Conservation (phyloP, 1,140 invertebrate genomes). For the Lethocerus indicus region DNA sequence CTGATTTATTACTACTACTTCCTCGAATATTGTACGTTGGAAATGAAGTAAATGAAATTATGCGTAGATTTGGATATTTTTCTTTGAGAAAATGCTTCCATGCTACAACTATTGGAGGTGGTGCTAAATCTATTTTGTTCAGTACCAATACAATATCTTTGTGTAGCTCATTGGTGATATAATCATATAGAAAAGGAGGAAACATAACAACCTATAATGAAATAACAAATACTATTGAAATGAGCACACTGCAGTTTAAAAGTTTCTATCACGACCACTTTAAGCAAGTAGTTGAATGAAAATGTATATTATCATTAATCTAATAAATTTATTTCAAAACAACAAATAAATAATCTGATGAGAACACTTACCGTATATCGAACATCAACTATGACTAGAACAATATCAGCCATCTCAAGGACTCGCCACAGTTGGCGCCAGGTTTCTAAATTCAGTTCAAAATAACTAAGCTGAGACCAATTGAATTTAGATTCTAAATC, state of each 20-base stretch:
- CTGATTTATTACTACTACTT: slow-evolving; percentile 28
- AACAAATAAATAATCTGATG: not conserved
- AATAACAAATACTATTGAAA: not conserved
- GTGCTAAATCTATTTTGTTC: slow-evolving; percentile 85
- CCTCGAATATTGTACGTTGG: slow-evolving; percentile 53
- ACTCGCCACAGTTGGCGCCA: slow-evolving; percentile 89
- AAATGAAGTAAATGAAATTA: slow-evolving; percentile 72
- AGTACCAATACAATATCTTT: slow-evolving; percentile 76
- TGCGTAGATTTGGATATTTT: slow-evolving; percentile 53
- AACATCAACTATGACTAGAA: slow-evolving; percentile 72
- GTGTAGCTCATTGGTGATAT: slow-evolving; percentile 50
- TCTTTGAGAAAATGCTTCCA: slow-evolving; percentile 69
- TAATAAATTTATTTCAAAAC: not conserved
- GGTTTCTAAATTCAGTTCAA: slow-evolving; percentile 83
- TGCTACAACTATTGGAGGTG: slow-evolving; percentile 61
- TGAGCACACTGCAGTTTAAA: not conserved
- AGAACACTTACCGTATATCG: slow-evolving; percentile 50
- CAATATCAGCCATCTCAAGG: slow-evolving; percentile 74
- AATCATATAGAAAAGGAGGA: slow-evolving; percentile 72
- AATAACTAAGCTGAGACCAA: slow-evolving; percentile 42
- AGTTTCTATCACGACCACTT: not conserved
- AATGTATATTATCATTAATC: not conserved
- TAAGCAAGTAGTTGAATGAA: not conserved
- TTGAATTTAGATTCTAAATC: slow-evolving; percentile 30
- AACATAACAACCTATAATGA: slow-evolving; percentile 54